Percentiles rank a stretch among this genome's conserved stretches.
Evolutionary conservation across 53 echinoderm and acorn worm genomes (phyloP).

Genomic region (Holothuria leucospilota): DNA sequence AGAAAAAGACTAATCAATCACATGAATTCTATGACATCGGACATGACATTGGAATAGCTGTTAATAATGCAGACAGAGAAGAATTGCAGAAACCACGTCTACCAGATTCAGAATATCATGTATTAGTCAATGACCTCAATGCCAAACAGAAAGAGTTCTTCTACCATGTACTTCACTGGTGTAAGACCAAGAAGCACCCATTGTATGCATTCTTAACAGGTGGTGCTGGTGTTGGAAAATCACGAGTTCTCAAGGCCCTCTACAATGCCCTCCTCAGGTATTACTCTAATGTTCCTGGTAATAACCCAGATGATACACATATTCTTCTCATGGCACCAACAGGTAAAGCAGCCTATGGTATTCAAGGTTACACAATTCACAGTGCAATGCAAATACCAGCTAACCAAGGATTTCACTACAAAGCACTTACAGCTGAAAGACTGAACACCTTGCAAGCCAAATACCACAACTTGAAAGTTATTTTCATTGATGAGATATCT

Average conservation of each 20-base stretch:
- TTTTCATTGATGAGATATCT: too few species aligned
- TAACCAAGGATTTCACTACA: conserved; percentile 12
- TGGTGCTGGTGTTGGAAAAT: conserved; percentile 56
- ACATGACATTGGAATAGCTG: conserved; percentile 41
- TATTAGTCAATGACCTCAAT: conserved; percentile 25
- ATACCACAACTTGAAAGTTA: too few species aligned
- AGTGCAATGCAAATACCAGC: conserved; percentile 28
- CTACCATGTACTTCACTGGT: conserved; percentile 39
- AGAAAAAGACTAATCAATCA: not conserved
- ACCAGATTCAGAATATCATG: conserved; percentile 4
- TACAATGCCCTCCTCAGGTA: not conserved
- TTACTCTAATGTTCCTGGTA: not conserved
- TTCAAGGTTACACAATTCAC: conserved; percentile 27
- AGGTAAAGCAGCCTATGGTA: too few species aligned
- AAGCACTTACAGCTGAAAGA: too few species aligned
- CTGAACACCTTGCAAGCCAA: too few species aligned
- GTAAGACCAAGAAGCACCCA: conserved; percentile 37
- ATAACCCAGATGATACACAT: too few species aligned
- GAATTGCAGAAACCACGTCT: conserved; percentile 12
- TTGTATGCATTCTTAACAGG: conserved; percentile 36
- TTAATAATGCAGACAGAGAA: conserved; percentile 10
- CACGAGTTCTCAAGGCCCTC: not conserved
- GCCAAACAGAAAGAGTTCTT: conserved; percentile 47
- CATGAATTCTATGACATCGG: conserved; percentile 26
- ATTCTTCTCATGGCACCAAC: too few species aligned